Conservation (phyloP, 2,888 invertebrate species). For the Beris chalybata region DNA sequence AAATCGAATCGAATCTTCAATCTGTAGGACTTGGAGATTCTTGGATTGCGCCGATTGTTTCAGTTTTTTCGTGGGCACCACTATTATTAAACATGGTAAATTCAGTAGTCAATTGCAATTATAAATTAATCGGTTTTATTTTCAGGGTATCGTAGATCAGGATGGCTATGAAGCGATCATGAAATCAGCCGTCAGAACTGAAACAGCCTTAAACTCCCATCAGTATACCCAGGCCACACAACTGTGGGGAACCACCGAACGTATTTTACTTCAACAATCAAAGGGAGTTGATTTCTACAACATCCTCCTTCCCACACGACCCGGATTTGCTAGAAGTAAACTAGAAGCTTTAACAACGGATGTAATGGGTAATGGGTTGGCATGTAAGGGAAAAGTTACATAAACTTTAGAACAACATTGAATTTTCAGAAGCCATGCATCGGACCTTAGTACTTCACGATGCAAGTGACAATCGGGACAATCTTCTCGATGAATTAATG, state of each 20-base stretch:
- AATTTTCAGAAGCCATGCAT: conserved; percentile 48
- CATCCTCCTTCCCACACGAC: conserved; percentile 61
- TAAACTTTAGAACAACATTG: background rate
- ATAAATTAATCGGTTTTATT: background rate
- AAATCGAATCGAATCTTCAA: conserved; percentile 68
- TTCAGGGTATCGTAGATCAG: conserved; percentile 68
- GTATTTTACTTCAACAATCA: conserved; percentile 64
- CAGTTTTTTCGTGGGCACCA: conserved; percentile 81
- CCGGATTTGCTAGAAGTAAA: conserved; percentile 19
- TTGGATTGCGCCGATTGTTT: conserved; percentile 87
- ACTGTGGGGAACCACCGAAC: conserved; percentile 68
- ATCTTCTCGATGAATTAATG: conserved; percentile 64
- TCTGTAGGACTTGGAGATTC: conserved; percentile 86
- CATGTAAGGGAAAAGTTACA: background rate
- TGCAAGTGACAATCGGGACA: conserved; percentile 49
- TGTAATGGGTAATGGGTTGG: background rate
- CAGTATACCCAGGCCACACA: conserved; percentile 64
- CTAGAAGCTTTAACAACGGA: background rate
- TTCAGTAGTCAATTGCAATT: background rate
- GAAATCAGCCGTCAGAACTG: conserved; percentile 60
- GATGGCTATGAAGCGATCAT: conserved; percentile 65
- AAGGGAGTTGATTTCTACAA: conserved; percentile 79
- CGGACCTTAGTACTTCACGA: conserved; percentile 49
- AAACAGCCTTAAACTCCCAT: conserved; percentile 61
- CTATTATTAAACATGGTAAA: conserved; percentile 69